Evolutionary conservation across 2,113 vertebrate species (phyloP).

Genomic region (Aramus guarauna): DNA sequence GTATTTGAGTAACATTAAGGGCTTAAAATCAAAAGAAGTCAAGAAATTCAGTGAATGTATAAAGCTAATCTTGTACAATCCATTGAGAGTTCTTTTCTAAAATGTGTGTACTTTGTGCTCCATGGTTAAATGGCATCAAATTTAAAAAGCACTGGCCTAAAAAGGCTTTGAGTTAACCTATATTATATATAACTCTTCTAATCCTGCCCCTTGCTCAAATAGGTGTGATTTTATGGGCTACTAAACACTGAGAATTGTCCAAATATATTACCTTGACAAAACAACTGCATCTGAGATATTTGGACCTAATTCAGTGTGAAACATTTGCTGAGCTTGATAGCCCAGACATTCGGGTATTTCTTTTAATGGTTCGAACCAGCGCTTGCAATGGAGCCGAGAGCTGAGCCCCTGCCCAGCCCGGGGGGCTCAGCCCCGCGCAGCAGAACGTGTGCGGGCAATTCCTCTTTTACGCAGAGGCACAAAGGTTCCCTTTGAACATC

Average conservation of each 20-base stretch:
- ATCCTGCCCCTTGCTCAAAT: not conserved
- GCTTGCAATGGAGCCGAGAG: accelerated
- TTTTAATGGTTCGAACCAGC: not conserved
- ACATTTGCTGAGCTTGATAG: not conserved
- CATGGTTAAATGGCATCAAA: not conserved
- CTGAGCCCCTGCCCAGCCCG: not conserved
- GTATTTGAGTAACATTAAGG: not conserved
- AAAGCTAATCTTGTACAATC: not conserved
- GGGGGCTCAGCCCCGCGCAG: not conserved
- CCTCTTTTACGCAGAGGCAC: not conserved
- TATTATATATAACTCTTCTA: not conserved
- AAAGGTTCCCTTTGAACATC: not conserved
- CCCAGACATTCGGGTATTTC: not conserved
- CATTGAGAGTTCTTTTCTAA: not conserved
- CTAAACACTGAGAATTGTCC: not conserved
- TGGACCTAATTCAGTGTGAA: not conserved
- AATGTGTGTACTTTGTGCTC: not conserved
- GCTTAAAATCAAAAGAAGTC: not conserved
- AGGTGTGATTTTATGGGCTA: not conserved
- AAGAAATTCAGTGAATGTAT: not conserved
- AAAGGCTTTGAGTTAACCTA: not conserved
- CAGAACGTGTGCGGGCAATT: not conserved
- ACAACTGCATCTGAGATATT: not conserved
- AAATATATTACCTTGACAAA: not conserved
- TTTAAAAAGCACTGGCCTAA: not conserved